phyloP scores from a whole-genome alignment of 2,113 vertebrate genomes.

The Cathartes aura region DNA sequence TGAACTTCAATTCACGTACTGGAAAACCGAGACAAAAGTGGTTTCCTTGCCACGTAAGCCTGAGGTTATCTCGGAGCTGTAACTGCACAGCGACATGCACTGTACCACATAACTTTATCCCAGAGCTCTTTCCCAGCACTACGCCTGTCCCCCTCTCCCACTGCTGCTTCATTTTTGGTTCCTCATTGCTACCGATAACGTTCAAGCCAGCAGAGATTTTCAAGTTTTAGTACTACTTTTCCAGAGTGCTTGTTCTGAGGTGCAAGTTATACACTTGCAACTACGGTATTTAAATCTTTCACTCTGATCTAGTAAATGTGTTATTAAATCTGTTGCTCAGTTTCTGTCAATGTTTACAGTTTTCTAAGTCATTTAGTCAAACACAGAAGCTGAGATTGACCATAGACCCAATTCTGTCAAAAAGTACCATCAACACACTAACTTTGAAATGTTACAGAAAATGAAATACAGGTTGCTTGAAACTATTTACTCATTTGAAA shows the following conservation, averaged over 20 bases:
- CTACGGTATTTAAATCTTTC: neutral
- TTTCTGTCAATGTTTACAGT: neutral
- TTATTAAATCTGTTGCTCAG: neutral
- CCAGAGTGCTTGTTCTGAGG: neutral
- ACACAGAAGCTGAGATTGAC: neutral
- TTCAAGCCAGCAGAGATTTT: neutral
- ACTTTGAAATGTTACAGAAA: neutral
- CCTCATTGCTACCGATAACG: rapidly evolving
- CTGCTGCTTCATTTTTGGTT: neutral
- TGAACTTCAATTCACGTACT: neutral
- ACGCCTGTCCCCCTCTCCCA: rapidly evolving
- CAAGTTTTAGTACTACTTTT: neutral
- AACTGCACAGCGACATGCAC: rapidly evolving
- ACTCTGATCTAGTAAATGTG: neutral
- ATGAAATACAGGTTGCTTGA: neutral
- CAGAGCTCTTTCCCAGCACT: neutral
- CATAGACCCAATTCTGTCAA: neutral
- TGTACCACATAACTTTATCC: neutral
- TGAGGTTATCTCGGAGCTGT: neutral
- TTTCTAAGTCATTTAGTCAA: neutral
- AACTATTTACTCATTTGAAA: neutral
- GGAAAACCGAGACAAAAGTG: neutral
- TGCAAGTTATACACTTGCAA: rapidly evolving
- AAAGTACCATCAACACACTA: neutral
- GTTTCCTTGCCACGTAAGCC: neutral